Evolutionary conservation across 2,797 vertebrate genomes (phyloP).

Genomic region (Thripadectes ignobilis): DNA sequence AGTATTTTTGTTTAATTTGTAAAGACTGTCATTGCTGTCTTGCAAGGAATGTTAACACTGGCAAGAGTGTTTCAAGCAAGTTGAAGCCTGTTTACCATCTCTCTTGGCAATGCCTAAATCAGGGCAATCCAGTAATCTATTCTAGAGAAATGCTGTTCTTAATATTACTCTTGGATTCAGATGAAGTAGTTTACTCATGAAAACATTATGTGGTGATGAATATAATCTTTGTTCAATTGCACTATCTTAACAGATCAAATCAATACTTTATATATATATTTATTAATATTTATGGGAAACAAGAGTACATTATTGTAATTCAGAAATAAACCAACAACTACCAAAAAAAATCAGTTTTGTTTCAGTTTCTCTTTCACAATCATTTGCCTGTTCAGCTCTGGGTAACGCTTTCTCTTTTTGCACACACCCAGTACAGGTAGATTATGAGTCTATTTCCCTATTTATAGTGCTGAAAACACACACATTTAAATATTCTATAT

Average conservation of each 20-base stretch:
- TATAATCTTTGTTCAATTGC: background rate
- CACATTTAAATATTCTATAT: background rate
- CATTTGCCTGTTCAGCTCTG: background rate
- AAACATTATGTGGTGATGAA: background rate
- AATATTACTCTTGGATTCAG: background rate
- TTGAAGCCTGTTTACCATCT: background rate
- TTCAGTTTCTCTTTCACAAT: background rate
- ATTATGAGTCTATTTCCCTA: background rate
- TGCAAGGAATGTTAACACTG: background rate
- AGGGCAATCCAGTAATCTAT: background rate
- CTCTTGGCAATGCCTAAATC: background rate
- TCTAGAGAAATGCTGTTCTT: background rate
- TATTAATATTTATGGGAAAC: background rate
- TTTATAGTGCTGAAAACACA: background rate
- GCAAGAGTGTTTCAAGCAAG: conserved; percentile 23
- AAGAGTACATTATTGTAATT: background rate
- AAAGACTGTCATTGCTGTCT: background rate
- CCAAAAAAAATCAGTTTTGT: background rate
- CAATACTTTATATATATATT: background rate
- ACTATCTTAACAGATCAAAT: background rate
- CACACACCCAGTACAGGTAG: background rate
- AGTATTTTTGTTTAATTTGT: background rate
- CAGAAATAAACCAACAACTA: background rate
- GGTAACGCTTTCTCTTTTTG: background rate
- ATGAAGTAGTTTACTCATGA: background rate